phyloP scores from a whole-genome alignment of 2,888 invertebrate species.

The Himalopsyche japonica region DNA sequence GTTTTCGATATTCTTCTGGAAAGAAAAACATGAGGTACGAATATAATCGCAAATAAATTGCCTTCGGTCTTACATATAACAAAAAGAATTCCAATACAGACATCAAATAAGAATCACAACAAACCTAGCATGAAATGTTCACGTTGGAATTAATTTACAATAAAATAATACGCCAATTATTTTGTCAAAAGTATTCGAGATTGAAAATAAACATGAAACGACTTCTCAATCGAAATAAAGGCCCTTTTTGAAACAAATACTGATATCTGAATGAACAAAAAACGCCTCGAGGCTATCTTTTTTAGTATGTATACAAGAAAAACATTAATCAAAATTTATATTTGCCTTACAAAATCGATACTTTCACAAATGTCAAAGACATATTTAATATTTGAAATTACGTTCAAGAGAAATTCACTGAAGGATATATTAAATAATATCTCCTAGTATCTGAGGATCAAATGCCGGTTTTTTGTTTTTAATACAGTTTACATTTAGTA shows the following conservation, averaged over 20 bases:
- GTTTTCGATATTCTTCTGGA: neutral
- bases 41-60: neutral
- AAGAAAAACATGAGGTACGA: neutral
- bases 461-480: too few species aligned
- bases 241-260: neutral
- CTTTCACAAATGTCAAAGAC: neutral
- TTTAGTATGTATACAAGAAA: neutral
- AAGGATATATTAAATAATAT: too few species aligned
- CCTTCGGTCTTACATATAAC: neutral
- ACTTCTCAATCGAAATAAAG: neutral
- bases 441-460: too few species aligned
- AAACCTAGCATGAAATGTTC: neutral
- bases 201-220: neutral
- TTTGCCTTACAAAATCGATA: neutral
- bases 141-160: neutral
- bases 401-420: too few species aligned
- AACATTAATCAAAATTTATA: neutral
- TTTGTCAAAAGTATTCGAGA: neutral
- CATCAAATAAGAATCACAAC: neutral
- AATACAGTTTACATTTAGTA: too few species aligned
- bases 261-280: neutral
- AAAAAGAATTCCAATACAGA: neutral
- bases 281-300: neutral
- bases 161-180: neutral
- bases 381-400: too few species aligned